These are phyloP conservation scores for Peucedramus taeniatus DNA, from an alignment of 2,113 vertebrate genomes.

Conservation along the genomic window DNA sequence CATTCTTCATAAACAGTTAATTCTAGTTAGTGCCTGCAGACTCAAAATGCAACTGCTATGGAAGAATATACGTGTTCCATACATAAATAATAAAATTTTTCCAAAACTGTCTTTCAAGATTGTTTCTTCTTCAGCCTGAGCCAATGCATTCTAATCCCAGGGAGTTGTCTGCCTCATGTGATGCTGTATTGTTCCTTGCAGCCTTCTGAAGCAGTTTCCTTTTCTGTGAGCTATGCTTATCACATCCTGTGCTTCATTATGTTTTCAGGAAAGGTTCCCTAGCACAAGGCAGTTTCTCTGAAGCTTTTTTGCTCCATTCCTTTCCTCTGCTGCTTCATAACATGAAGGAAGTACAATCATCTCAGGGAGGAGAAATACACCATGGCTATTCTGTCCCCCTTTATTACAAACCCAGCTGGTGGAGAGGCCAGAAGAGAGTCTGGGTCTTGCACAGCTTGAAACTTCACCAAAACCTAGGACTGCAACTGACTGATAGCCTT, in stretches of 20 bases:
- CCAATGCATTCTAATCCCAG: background rate
- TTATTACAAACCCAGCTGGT: background rate
- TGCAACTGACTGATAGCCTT: background rate
- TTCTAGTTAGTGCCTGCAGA: background rate
- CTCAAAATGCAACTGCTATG: background rate
- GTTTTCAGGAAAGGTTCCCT: background rate
- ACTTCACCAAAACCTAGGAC: background rate
- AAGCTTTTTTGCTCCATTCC: background rate
- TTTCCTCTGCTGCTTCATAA: background rate
- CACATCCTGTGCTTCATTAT: background rate
- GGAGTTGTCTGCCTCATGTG: background rate
- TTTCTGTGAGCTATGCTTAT: background rate
- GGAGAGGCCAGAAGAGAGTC: background rate
- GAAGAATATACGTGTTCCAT: background rate
- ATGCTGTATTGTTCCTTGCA: background rate
- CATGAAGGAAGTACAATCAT: background rate
- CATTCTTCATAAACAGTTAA: background rate
- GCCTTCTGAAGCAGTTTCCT: background rate
- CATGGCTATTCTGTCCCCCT: rapidly evolving
- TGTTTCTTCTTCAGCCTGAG: background rate
- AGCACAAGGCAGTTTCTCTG: background rate
- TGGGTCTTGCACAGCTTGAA: background rate
- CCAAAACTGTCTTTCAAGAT: background rate
- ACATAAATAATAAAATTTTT: background rate
- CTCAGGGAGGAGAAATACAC: background rate